Percentiles rank a stretch among this genome's conserved stretches.
These are phyloP conservation scores for Drosophila ezoana DNA, from an alignment of 2,888 invertebrate genomes.

Conservation along the genomic window DNA sequence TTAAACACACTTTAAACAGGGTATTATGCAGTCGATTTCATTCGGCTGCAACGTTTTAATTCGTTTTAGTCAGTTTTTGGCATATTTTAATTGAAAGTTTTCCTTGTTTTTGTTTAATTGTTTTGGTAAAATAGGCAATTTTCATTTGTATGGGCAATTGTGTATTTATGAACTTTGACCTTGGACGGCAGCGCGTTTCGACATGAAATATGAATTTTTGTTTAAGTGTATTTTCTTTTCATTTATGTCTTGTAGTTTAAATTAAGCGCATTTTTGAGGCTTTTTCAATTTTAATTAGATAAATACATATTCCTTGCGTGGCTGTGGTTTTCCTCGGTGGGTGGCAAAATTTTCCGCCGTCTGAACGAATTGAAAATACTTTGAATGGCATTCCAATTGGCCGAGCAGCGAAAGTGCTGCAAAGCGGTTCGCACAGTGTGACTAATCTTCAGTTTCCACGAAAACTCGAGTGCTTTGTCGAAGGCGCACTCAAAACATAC, in stretches of 20 bases:
- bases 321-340: constrained; percentile 13
- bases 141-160: constrained; percentile 1
- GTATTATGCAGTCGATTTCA: neutral
- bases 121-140: neutral
- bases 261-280: constrained; percentile 18
- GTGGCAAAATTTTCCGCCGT: constrained; percentile 26
- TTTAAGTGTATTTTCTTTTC: constrained; percentile 5
- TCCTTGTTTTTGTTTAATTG: constrained; percentile 21
- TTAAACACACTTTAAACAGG: neutral
- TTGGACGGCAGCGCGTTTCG: neutral
- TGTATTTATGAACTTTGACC: constrained; percentile 19
- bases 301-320: constrained; percentile 29
- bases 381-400: constrained; percentile 40
- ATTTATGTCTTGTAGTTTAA: constrained; percentile 20
- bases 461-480: constrained; percentile 16
- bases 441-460: constrained; percentile 45
- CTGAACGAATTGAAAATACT: constrained; percentile 14
- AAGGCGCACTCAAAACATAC: neutral
- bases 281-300: constrained; percentile 53
- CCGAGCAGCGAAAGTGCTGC: constrained; percentile 21
- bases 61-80: constrained; percentile 15
- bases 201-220: constrained; percentile 4
- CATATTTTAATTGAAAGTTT: constrained; percentile 22
- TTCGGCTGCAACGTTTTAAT: neutral
- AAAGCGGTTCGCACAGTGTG: constrained; percentile 35